Evolutionary conservation across 2,797 vertebrate species (phyloP), one percentile per base, ranked within the genome.

Genomic region (Notolabrus celidotus): DNA sequence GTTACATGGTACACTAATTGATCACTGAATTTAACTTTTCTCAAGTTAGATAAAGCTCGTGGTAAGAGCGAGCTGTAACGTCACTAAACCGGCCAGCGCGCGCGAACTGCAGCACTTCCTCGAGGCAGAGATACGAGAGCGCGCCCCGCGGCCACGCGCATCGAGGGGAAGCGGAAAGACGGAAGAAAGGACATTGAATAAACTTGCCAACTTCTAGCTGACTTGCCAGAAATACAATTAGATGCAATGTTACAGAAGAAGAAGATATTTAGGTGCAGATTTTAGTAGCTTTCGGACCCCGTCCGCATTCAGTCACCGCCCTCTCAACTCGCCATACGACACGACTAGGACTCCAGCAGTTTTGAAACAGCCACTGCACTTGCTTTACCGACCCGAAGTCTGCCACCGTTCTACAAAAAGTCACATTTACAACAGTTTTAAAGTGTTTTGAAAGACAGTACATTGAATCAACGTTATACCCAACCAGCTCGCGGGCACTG

Each of bases 121-220:
- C 46, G 61, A 82, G 73, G 79, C 74, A 38, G 67, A 59, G 63
- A 31, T 31, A 29, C 63, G 12, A 12, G 68, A 43, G 70, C 83
- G 83, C 76, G 91, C 76, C 65, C 29, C 19, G 57, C 82, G 84
- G 74, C 2, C 41, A 79, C 88, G 92, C 85, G 86, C 81, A 76
- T 74, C 41, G 68, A 84, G 56, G 85, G 88, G 90, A 93, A 94
- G 87, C 89, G 31, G 62, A 71, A 83, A 84, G 83, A 82, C 85
- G 87, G 87, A 91, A 90, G 80, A 79, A 71, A 77, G 76, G 82
- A 89, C 89, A 60, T 56, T 77, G 65, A 83, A 76, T 80, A 86
- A 89, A 90, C 85, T 89, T 86, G 63, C 29, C 69, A 88, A 90
- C 88, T 90, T 88, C 51, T 79, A 53, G 56, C 68, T 81, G 62